Evolutionary conservation across 2,888 invertebrate genomes (phyloP).

Genomic region (Drosophila subsilvestris): DNA sequence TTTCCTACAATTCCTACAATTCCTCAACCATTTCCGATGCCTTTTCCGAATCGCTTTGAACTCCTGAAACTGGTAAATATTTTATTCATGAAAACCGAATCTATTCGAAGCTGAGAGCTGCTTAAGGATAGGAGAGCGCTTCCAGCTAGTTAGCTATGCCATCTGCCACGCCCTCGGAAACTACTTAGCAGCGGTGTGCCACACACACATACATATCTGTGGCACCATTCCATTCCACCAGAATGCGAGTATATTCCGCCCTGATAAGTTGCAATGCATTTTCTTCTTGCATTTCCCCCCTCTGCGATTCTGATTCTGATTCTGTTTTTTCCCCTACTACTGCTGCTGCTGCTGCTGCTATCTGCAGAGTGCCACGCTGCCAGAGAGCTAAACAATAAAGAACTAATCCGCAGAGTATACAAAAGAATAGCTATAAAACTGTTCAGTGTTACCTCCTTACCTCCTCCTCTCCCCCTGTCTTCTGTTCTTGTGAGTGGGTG

Average conservation of each 20-base stretch:
- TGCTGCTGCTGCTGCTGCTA: conserved; percentile 53
- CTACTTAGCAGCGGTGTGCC: conserved; percentile 42
- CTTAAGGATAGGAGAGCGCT: conserved; percentile 43
- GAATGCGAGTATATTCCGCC: conserved; percentile 21
- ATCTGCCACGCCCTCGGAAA: conserved; percentile 45
- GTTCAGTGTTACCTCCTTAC: conserved; percentile 4
- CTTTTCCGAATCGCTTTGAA: conserved; percentile 28
- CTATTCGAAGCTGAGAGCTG: conserved; percentile 34
- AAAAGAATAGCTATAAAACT: conserved; percentile 77
- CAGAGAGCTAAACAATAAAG: conserved; percentile 73
- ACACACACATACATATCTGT: conserved; percentile 25
- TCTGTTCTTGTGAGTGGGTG: conserved; percentile 40
- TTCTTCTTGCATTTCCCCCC: conserved; percentile 29
- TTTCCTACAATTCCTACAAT: not conserved
- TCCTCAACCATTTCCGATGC: not conserved
- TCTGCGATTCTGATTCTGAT: not conserved
- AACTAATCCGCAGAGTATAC: conserved; percentile 77
- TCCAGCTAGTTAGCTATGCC: conserved; percentile 65
- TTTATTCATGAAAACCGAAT: conserved; percentile 42
- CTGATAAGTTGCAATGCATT: conserved; percentile 52
- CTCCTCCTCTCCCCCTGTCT: not conserved
- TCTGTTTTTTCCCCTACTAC: conserved; percentile 1
- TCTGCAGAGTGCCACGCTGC: conserved; percentile 69
- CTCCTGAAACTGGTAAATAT: conserved; percentile 22
- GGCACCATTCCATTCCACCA: conserved; percentile 5